These are phyloP conservation scores for Rhombomys opimus DNA, from an alignment of 2,113 vertebrate genomes.

Conservation along the genomic window DNA sequence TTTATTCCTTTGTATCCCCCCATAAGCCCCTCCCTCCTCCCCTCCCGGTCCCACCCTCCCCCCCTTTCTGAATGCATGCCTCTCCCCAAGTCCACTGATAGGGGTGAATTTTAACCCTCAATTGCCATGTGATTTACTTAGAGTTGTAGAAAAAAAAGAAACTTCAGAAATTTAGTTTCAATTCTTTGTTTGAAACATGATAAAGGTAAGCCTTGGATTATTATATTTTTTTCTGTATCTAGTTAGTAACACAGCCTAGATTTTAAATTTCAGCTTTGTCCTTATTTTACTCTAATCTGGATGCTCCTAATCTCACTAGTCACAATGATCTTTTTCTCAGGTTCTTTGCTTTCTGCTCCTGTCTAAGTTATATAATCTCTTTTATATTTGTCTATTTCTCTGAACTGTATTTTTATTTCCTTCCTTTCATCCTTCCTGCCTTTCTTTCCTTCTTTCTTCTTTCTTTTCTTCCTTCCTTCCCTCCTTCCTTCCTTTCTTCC, in stretches of 20 bases:
- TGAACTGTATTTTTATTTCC: neutral
- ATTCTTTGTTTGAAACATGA: neutral
- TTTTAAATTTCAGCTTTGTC: neutral
- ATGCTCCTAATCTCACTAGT: fast-evolving
- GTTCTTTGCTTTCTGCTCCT: neutral
- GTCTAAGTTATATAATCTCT: too few species aligned
- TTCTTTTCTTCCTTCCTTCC: fast-evolving
- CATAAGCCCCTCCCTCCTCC: too few species aligned
- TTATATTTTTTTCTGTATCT: neutral
- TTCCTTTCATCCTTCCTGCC: too few species aligned
- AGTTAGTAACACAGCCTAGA: too few species aligned
- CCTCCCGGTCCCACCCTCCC: too few species aligned
- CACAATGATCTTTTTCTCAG: neutral
- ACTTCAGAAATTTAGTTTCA: neutral
- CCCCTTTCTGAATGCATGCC: too few species aligned
- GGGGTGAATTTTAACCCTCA: neutral
- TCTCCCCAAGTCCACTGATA: too few species aligned
- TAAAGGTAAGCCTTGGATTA: neutral
- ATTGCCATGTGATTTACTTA: neutral
- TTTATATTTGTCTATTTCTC: neutral
- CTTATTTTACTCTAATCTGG: neutral
- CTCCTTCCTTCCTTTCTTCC: neutral
- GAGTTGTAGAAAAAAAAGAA: neutral
- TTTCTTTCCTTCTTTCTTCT: neutral
- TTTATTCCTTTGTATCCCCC: too few species aligned